Conservation (phyloP, 2,888 invertebrate species). For the Malthinus seriepunctatus region DNA sequence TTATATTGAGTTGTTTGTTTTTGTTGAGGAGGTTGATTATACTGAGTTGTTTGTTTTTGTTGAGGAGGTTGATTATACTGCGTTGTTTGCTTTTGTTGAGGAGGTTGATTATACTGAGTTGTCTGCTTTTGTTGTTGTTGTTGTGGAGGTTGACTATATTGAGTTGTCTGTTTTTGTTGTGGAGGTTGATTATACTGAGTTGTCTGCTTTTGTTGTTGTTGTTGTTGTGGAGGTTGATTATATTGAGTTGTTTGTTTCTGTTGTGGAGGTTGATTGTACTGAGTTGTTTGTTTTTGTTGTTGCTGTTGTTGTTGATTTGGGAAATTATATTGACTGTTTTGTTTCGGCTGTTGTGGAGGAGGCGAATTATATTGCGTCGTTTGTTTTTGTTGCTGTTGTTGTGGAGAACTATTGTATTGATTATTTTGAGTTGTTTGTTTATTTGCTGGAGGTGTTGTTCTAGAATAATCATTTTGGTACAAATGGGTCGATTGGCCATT, state of each 20-base stretch:
- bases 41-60: conserved; percentile 25
- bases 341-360: conserved; percentile 1
- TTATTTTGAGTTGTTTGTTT: conserved; percentile 33
- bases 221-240: conserved; percentile 55
- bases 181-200: neutral
- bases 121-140: conserved; percentile 33
- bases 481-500: no score
- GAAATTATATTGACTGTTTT: conserved; percentile 14
- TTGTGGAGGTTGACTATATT: conserved; percentile 15
- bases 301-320: no score
- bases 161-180: conserved; percentile 22
- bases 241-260: conserved; percentile 35
- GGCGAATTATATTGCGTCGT: conserved; percentile 22
- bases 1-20: conserved; percentile 15
- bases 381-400: conserved; percentile 24
- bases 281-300: conserved; percentile 21
- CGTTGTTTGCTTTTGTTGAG: conserved; percentile 25
- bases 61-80: neutral
- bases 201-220: conserved; percentile 43
- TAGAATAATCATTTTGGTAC: no score
- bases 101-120: conserved; percentile 34
- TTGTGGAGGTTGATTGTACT: conserved; percentile 15
- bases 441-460: conserved; percentile 31
- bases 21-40: conserved; percentile 13
- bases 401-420: conserved; percentile 40